phyloP scores from a whole-genome alignment of 2,113 vertebrate species.

The Cheirogaleus medius region DNA sequence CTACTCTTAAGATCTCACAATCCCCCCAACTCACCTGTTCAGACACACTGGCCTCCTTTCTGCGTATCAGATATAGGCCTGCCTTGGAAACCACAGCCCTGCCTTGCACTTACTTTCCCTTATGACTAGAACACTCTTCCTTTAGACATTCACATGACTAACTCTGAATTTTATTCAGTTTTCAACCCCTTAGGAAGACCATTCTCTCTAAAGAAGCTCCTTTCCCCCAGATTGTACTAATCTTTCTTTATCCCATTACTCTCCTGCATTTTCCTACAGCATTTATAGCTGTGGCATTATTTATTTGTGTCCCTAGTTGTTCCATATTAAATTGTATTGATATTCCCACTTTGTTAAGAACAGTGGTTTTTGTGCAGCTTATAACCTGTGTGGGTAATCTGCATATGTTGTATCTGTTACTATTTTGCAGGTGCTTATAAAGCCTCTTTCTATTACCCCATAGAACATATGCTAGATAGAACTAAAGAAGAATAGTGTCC shows the following conservation, averaged over 20 bases:
- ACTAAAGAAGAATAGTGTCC: not conserved
- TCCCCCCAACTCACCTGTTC: rapidly evolving
- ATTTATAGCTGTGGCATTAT: not conserved
- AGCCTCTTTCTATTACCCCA: not conserved
- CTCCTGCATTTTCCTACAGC: not conserved
- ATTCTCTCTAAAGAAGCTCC: not conserved
- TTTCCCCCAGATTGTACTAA: not conserved
- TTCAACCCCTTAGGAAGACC: not conserved
- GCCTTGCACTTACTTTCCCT: not conserved
- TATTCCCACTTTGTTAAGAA: not conserved
- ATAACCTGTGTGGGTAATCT: not conserved
- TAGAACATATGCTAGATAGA: not conserved
- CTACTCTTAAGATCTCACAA: rapidly evolving
- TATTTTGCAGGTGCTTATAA: not conserved
- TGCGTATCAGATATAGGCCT: not conserved
- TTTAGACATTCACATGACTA: not conserved
- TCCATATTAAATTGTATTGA: not conserved
- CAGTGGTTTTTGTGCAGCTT: not conserved
- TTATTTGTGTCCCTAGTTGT: not conserved
- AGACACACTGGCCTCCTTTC: not conserved
- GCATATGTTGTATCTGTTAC: not conserved
- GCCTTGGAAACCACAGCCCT: not conserved
- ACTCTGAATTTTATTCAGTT: not conserved
- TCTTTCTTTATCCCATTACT: not conserved
- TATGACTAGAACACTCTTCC: not conserved